Conservation (phyloP, 2,113 vertebrate species). For the Semnornis frantzii region DNA sequence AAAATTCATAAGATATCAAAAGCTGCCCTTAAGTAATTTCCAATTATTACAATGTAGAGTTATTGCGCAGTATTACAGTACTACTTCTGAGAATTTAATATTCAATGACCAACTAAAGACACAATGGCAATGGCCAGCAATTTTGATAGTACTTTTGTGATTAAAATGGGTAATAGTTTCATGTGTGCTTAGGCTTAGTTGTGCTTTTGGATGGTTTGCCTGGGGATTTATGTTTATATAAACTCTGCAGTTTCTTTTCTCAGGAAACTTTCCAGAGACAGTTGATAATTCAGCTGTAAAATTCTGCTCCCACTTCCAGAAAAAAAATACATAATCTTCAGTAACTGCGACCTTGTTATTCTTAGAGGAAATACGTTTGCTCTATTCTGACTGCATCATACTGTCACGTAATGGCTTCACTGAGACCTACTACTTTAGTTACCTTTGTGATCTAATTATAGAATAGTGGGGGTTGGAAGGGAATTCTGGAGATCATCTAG, state of each 20-base stretch:
- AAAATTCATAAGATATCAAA: neutral
- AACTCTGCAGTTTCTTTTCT: neutral
- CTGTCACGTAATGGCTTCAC: neutral
- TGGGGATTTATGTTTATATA: neutral
- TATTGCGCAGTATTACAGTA: neutral
- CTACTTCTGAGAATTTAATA: neutral
- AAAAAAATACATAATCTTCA: neutral
- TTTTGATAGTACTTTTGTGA: neutral
- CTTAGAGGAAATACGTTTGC: neutral
- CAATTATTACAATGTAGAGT: neutral
- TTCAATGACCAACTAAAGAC: neutral
- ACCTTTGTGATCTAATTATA: neutral
- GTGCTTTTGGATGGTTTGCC: neutral
- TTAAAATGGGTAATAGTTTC: neutral
- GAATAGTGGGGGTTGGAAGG: no score
- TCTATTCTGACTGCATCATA: neutral
- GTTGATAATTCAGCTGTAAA: neutral
- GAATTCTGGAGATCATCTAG: no score
- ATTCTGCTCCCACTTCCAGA: neutral
- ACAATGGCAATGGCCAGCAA: neutral
- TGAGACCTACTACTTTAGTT: neutral
- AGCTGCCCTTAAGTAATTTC: neutral
- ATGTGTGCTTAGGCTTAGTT: neutral
- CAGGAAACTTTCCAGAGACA: neutral
- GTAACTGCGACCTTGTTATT: neutral